Base-by-base conservation (phyloP, 2,888 invertebrate species). In the Pristionchus mayeri region DNA sequence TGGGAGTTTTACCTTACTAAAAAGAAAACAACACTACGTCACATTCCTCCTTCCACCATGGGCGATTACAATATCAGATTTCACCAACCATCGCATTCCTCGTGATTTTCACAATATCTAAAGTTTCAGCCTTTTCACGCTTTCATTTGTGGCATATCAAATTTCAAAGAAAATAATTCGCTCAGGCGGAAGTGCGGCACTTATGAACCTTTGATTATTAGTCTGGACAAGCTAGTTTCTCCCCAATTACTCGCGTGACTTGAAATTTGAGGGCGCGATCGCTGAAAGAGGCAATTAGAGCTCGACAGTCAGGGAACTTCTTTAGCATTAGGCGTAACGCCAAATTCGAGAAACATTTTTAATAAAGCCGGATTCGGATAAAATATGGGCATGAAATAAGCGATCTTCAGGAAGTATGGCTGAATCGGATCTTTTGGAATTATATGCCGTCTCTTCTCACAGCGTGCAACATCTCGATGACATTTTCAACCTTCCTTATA, bases 391-490 rank as follows among this genome's bases (percentile, higher is more conserved):
- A 6, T 18, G 63, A 63, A 34, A 34, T 34, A 18, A 34, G n/a
- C 7, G 4, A 24, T 54, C 60, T 90, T 24, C 71, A 90, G 89
- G 84, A 89, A 16, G 75, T 90, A 18, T 91, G 91, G 91, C 87
- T 92, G 67, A 88, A 88, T 21, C 86, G 87, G 37, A 84, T 89
- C 37, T 92, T 90, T 85, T 90, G 90, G 87, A 79, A 79, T 30
- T 92, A 92, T 84, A 89, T 92, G 30, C 90, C 91, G 1, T 89
- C 91, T 1, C 85, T 91, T 6, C 85, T 92, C n/a, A 88, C 91
- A 6, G 86, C 91, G 0, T 92, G 92, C 80, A 89, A 91, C 83
- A 87, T 86, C 0, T 91, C 91, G 11, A 92, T 92, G 92, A 91
- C 92, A 7, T 91, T 91, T 86, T 91, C 90, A 18, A 87, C 87